phyloP scores from a whole-genome alignment of 2,797 vertebrate genomes.

The Coccyzus lansbergi region DNA sequence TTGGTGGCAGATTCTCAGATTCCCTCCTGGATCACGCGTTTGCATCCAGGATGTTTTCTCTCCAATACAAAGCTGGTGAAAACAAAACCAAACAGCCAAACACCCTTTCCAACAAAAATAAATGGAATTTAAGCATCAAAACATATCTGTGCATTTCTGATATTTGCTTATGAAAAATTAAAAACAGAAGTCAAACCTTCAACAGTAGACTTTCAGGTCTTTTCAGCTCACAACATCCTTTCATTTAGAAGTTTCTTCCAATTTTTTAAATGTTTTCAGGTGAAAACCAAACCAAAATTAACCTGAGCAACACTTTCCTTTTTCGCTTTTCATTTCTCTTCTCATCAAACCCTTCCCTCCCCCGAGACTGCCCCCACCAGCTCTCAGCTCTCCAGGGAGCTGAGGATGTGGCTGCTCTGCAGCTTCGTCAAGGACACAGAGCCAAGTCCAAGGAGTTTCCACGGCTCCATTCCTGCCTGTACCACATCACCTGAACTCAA shows the following conservation, averaged over 20 bases:
- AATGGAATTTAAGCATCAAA: constrained; percentile 48
- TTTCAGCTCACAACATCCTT: constrained; percentile 20
- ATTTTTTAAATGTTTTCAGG: neutral
- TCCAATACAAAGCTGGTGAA: constrained; percentile 7
- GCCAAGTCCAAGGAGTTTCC: neutral
- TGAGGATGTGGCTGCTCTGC: fast-evolving
- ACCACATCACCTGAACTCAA: neutral
- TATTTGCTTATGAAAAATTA: constrained; percentile 24
- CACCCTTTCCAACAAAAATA: constrained; percentile 60
- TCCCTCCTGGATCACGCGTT: constrained; percentile 48
- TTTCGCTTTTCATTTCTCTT: neutral
- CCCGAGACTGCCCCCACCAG: neutral
- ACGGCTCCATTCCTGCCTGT: fast-evolving
- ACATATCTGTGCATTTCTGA: neutral
- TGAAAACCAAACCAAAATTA: constrained; percentile 31
- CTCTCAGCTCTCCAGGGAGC: neutral
- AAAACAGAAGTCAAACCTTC: constrained; percentile 32
- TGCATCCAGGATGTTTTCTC: constrained; percentile 53
- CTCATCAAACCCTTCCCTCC: neutral
- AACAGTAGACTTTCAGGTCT: neutral
- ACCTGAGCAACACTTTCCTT: neutral
- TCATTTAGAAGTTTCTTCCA: neutral
- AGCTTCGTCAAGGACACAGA: neutral
- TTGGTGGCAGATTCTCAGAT: constrained; percentile 33
- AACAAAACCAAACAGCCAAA: constrained; percentile 64